Conservation (phyloP, 2,888 invertebrate genomes). For the Scaptomyza polygonia region DNA sequence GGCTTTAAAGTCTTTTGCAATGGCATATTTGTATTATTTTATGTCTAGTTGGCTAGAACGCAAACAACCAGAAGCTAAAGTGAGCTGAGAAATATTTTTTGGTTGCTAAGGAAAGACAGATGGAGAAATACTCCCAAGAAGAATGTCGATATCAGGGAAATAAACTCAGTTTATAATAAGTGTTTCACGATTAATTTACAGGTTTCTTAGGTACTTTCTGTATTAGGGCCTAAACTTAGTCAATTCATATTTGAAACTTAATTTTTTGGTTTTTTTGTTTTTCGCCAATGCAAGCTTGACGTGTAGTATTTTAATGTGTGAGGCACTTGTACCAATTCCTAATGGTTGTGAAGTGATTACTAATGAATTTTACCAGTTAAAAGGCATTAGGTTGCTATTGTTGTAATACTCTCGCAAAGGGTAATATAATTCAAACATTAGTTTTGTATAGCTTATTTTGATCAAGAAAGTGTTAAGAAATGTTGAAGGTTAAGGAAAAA, state of each 20-base stretch:
- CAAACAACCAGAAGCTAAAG: background rate
- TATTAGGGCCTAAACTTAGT: background rate
- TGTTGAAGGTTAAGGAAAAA: too few species aligned
- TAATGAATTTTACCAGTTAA: slow-evolving; percentile 68
- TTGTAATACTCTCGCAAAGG: slow-evolving; percentile 10
- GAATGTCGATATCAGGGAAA: background rate
- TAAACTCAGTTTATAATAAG: background rate
- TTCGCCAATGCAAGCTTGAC: slow-evolving; percentile 1
- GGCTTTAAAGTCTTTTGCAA: background rate
- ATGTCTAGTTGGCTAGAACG: background rate
- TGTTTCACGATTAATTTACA: background rate
- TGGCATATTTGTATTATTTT: background rate
- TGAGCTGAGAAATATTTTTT: background rate
- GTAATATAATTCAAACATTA: background rate
- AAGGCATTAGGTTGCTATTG: slow-evolving; percentile 31
- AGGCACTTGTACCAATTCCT: slow-evolving; percentile 76
- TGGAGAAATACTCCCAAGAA: background rate
- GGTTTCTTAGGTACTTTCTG: background rate
- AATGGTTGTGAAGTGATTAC: slow-evolving; percentile 75
- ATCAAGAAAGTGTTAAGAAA: too few species aligned
- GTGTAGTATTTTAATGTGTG: slow-evolving; percentile 12
- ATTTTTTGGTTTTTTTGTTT: background rate
- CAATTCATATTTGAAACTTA: background rate
- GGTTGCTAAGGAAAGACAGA: background rate
- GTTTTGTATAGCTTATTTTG: background rate